Evolutionary conservation across 2,113 vertebrate species (phyloP).

Genomic region (Helogale parvula): DNA sequence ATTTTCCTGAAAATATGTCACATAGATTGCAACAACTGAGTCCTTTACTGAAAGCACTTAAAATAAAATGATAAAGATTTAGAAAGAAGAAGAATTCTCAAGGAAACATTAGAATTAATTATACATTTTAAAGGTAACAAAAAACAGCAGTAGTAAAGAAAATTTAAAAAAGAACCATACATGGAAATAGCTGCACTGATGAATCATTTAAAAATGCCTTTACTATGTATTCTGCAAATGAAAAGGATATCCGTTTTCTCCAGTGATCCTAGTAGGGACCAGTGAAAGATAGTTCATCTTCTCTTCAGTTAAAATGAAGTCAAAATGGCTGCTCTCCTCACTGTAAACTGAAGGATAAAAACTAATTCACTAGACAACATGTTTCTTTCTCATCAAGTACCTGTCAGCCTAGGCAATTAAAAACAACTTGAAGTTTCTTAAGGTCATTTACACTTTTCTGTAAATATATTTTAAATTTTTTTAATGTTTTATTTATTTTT

Average conservation of each 20-base stretch:
- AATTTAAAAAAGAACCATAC: not conserved
- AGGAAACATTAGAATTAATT: not conserved
- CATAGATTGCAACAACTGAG: not conserved
- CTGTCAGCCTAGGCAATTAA: not conserved
- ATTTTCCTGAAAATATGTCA: slow-evolving; percentile 1
- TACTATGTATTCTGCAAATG: not conserved
- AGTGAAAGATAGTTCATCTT: not conserved
- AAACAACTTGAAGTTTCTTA: not conserved
- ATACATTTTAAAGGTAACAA: not conserved
- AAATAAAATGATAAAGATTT: not conserved
- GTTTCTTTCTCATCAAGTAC: not conserved
- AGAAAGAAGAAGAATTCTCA: not conserved
- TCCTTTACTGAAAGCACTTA: not conserved
- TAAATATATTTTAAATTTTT: not conserved
- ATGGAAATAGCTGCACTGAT: not conserved
- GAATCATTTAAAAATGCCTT: not conserved
- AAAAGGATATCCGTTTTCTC: not conserved
- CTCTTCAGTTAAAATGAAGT: not conserved
- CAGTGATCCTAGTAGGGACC: not conserved
- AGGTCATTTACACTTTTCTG: not conserved
- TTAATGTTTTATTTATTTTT: no score
- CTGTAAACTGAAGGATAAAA: not conserved
- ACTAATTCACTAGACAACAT: not conserved
- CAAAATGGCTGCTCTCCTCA: not conserved
- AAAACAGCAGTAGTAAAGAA: not conserved